Conservation (phyloP, 2,888 invertebrate genomes). For the Drosophila picticornis region DNA sequence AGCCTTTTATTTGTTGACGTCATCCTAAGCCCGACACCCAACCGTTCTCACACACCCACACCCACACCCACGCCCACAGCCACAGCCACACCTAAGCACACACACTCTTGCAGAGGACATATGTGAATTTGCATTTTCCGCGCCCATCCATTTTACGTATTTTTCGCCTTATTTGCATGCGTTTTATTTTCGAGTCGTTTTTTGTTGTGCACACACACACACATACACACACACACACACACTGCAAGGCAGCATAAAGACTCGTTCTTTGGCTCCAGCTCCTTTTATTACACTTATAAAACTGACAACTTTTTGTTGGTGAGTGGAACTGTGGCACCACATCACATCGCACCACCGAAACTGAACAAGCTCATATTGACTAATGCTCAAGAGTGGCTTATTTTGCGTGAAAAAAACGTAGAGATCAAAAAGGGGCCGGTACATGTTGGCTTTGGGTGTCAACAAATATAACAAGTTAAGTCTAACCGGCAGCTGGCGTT, state of each 20-base stretch:
- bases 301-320: constrained; percentile 31
- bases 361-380: constrained; percentile 12
- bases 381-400: constrained; percentile 39
- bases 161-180: constrained; percentile 72
- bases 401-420: background rate
- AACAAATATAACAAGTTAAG: constrained; percentile 23
- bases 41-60: background rate
- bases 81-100: background rate
- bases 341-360: background rate
- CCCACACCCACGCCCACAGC: background rate
- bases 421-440: constrained; percentile 19
- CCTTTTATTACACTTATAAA: constrained; percentile 55
- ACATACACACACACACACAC: constrained; percentile 3
- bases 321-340: constrained; percentile 45
- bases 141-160: constrained; percentile 74
- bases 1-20: constrained; percentile 70
- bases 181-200: constrained; percentile 62
- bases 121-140: constrained; percentile 65
- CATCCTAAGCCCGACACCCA: constrained; percentile 28
- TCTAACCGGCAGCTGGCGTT: constrained; percentile 1
- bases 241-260: constrained; percentile 11
- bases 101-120: background rate
- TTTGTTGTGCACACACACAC: constrained; percentile 45
- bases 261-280: constrained; percentile 15
- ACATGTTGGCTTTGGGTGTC: constrained; percentile 31